Evolutionary conservation across 2,888 invertebrate species (phyloP).

Genomic region (Orchesellides sinensis): DNA sequence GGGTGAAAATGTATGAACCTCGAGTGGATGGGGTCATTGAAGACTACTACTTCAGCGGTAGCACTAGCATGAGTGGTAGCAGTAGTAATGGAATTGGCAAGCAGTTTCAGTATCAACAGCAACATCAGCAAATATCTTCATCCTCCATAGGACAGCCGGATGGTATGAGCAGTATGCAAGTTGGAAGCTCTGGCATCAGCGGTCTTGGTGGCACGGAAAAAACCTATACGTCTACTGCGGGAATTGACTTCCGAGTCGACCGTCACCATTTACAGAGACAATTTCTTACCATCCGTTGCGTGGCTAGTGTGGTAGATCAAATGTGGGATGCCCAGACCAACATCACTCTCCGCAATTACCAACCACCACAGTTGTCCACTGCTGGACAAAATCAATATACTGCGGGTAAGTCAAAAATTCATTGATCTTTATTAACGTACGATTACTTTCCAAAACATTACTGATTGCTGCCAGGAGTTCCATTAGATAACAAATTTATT

Average conservation of each 20-base stretch:
- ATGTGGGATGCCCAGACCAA: conserved; percentile 56
- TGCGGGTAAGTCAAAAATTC: conserved; percentile 46
- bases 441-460: background rate
- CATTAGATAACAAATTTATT: too few relatives aligned
- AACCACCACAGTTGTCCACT: conserved; percentile 52
- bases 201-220: conserved; percentile 22
- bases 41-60: conserved; percentile 34
- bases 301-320: conserved; percentile 62
- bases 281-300: conserved; percentile 62
- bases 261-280: conserved; percentile 53
- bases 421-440: background rate
- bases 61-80: conserved; percentile 30
- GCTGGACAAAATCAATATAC: conserved; percentile 67
- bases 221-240: conserved; percentile 61
- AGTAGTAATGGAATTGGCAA: conserved; percentile 46
- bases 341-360: conserved; percentile 62
- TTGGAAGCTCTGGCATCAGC: background rate
- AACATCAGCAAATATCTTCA: conserved; percentile 61
- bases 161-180: conserved; percentile 21
- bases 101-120: conserved; percentile 62
- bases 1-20: conserved; percentile 60
- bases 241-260: conserved; percentile 63
- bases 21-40: conserved; percentile 54
- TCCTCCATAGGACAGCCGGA: conserved; percentile 22
- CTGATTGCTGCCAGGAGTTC: background rate